Conservation (phyloP, 2,888 invertebrate species). For the Lysandra coridon region DNA sequence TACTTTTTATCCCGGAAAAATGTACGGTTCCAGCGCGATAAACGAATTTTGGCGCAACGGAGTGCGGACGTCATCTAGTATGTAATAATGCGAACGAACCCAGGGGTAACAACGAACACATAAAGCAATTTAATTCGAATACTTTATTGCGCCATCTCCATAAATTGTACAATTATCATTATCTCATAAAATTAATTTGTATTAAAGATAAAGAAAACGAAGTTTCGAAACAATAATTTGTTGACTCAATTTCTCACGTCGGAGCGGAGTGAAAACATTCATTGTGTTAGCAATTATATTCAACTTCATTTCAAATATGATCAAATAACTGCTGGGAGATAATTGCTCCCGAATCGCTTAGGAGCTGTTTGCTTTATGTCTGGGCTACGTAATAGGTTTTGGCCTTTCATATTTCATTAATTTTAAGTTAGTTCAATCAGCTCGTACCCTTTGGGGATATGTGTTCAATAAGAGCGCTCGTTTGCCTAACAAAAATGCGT, state of each 20-base stretch:
- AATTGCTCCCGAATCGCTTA: conserved; percentile 19
- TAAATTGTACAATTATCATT: conserved; percentile 15
- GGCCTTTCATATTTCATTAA: conserved; percentile 10
- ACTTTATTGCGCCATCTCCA: neutral
- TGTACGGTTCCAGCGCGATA: no score
- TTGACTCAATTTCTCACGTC: conserved; percentile 19
- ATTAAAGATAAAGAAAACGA: conserved; percentile 13
- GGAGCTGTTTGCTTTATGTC: neutral
- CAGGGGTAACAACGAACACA: neutral
- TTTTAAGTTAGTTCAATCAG: neutral
- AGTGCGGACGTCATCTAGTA: no score
- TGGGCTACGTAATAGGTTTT: neutral
- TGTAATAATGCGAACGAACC: neutral
- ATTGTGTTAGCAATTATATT: conserved; percentile 28
- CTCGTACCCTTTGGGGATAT: neutral
- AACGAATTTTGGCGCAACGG: no score
- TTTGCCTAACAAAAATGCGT: neutral
- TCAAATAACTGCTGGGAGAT: conserved; percentile 8
- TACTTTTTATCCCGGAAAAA: no score
- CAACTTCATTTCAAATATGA: conserved; percentile 27
- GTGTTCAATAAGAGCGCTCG: neutral
- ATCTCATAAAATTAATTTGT: conserved; percentile 16
- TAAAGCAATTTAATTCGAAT: neutral
- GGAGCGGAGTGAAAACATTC: conserved; percentile 8
- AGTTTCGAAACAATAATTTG: conserved; percentile 6